phyloP scores from a whole-genome alignment of 2,888 invertebrate species.

The Leptinotarsa tumamoca region DNA sequence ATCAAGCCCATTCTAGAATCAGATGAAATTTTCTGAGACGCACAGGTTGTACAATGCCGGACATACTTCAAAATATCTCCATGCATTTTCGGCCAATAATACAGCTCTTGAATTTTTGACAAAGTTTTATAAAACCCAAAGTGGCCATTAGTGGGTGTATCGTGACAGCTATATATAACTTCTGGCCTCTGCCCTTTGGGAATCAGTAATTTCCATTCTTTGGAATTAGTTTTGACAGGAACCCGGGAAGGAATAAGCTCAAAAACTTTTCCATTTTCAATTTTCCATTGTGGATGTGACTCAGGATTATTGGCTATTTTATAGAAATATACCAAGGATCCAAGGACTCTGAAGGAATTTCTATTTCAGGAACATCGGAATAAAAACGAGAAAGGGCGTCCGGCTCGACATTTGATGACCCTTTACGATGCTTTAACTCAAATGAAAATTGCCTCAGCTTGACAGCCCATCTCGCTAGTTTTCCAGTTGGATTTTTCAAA shows the following conservation, averaged over 20 bases:
- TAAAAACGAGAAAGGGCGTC: constrained; percentile 43
- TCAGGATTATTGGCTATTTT: constrained; percentile 27
- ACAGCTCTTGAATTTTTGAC: constrained; percentile 36
- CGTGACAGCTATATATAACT: not conserved
- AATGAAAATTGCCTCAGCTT: constrained; percentile 44
- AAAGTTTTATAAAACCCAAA: constrained; percentile 45
- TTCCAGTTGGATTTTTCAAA: constrained; percentile 50
- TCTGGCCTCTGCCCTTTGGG: not conserved
- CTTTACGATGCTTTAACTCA: constrained; percentile 44
- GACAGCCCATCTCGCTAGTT: constrained; percentile 52
- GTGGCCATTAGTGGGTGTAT: constrained; percentile 4
- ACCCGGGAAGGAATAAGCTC: not conserved
- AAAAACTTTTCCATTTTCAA: constrained; percentile 14
- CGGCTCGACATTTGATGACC: constrained; percentile 46
- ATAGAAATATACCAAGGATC: constrained; percentile 32
- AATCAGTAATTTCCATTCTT: constrained; percentile 31
- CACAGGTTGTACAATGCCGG: constrained; percentile 33
- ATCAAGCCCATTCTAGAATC: constrained; percentile 35
- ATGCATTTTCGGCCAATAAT: constrained; percentile 41
- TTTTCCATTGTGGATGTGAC: constrained; percentile 34
- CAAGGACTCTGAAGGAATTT: constrained; percentile 21
- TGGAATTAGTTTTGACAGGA: constrained; percentile 26
- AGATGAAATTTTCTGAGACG: constrained; percentile 37
- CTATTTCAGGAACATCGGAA: not conserved
- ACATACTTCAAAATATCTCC: constrained; percentile 33